A percentile compares a stretch with the other conserved stretches of the same genome.
phyloP scores from a whole-genome alignment of 2,113 vertebrate species.

The Siphamia tubifer region DNA sequence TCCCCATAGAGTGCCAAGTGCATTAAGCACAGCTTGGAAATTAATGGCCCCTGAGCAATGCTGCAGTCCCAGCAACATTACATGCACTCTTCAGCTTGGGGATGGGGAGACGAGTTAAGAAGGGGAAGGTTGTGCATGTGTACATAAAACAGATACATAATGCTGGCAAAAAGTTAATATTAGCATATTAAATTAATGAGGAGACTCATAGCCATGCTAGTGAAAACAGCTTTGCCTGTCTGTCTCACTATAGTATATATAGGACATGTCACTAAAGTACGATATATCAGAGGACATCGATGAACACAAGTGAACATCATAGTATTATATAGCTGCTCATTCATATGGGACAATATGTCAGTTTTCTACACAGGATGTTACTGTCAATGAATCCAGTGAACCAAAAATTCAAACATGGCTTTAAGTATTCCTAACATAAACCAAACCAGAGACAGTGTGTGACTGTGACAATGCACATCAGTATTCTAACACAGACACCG shows the following conservation, averaged over 20 bases:
- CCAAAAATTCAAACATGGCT: background rate
- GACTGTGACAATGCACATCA: background rate
- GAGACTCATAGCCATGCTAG: background rate
- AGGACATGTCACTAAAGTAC: background rate
- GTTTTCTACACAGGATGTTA: background rate
- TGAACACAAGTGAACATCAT: background rate
- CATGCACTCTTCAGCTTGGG: background rate
- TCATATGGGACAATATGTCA: background rate
- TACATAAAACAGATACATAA: too few species aligned
- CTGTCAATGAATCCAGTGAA: background rate
- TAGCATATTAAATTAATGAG: background rate
- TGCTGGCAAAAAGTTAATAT: background rate
- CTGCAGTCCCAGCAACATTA: background rate
- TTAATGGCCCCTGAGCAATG: slow-evolving; percentile 52
- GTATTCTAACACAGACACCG: background rate
- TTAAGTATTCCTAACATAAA: background rate
- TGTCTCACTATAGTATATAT: background rate
- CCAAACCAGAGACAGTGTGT: too few species aligned
- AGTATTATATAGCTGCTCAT: background rate
- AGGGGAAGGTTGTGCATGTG: background rate
- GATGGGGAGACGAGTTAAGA: background rate
- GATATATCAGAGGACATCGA: slow-evolving; percentile 21
- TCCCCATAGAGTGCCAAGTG: slow-evolving; percentile 9
- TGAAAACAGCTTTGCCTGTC: background rate
- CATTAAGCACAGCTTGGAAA: slow-evolving; percentile 58